Percentiles rank a stretch among this genome's conserved stretches.
phyloP scores from a whole-genome alignment of 2,797 vertebrate species.

The Alfaro cultratus region DNA sequence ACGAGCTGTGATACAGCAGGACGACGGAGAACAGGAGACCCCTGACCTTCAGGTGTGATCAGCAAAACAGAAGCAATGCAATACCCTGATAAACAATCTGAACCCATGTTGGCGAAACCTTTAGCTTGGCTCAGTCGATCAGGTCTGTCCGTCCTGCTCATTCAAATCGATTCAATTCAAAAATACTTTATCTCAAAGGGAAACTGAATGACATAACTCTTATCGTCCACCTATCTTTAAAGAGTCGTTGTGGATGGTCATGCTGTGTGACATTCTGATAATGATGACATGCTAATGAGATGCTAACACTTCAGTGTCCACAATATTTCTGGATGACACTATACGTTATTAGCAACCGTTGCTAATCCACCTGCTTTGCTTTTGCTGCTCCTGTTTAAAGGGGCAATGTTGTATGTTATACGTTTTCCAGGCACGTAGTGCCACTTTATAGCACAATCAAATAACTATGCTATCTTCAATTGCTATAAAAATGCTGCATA shows the following conservation, averaged over 20 bases:
- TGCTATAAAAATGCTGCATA: too few species aligned
- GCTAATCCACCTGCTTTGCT: neutral
- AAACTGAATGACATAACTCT: neutral
- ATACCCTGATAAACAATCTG: conserved; percentile 2
- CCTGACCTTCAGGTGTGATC: conserved; percentile 17
- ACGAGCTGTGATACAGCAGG: conserved; percentile 35
- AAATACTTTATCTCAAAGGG: neutral
- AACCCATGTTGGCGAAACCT: neutral
- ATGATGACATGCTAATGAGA: neutral
- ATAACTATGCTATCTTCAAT: too few species aligned
- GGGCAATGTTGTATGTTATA: neutral
- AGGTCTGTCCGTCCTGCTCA: neutral
- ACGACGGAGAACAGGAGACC: conserved; percentile 23
- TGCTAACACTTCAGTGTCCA: neutral
- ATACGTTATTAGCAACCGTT: neutral
- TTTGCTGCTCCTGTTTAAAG: neutral
- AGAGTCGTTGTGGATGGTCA: too few species aligned
- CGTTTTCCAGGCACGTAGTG: too few species aligned
- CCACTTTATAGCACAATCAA: too few species aligned
- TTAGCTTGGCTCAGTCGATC: neutral
- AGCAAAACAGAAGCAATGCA: conserved; percentile 13
- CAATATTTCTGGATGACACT: neutral
- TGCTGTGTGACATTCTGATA: neutral
- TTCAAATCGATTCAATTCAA: neutral
- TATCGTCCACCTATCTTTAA: neutral